phyloP scores from a whole-genome alignment of 2,797 vertebrate genomes.

The Pipistrellus pipistrellus region DNA sequence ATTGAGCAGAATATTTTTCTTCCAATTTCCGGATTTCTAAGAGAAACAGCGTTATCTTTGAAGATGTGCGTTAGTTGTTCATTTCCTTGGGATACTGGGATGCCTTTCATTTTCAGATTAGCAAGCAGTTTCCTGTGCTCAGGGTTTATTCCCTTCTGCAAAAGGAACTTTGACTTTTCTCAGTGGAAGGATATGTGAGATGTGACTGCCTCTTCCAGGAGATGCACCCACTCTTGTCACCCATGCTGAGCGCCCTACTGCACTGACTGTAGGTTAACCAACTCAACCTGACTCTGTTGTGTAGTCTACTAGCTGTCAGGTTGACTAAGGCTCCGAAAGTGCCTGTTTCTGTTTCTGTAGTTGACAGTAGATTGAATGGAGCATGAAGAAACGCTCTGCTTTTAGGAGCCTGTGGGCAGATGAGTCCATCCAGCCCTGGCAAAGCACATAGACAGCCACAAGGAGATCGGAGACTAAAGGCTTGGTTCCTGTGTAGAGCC shows the following conservation, averaged over 20 bases:
- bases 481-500: neutral
- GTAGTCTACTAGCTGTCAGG: constrained; percentile 36
- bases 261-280: neutral
- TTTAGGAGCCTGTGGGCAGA: neutral
- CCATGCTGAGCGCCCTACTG: neutral
- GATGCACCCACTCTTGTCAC: constrained; percentile 68
- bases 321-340: neutral
- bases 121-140: constrained; percentile 41
- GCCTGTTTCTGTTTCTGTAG: neutral
- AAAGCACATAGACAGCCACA: neutral
- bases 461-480: neutral
- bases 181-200: constrained; percentile 33
- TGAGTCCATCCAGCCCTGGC: neutral
- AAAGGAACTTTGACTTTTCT: constrained; percentile 52
- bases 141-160: constrained; percentile 50
- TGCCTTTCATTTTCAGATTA: constrained; percentile 55
- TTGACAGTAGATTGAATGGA: neutral
- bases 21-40: neutral
- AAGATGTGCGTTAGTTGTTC: neutral
- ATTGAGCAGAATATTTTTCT: neutral
- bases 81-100: constrained; percentile 47
- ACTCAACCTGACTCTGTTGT: constrained; percentile 38
- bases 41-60: constrained; percentile 54
- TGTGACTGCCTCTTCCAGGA: constrained; percentile 69
- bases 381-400: neutral